phyloP scores from a whole-genome alignment of 2,113 vertebrate species.

The Ophiodon elongatus region DNA sequence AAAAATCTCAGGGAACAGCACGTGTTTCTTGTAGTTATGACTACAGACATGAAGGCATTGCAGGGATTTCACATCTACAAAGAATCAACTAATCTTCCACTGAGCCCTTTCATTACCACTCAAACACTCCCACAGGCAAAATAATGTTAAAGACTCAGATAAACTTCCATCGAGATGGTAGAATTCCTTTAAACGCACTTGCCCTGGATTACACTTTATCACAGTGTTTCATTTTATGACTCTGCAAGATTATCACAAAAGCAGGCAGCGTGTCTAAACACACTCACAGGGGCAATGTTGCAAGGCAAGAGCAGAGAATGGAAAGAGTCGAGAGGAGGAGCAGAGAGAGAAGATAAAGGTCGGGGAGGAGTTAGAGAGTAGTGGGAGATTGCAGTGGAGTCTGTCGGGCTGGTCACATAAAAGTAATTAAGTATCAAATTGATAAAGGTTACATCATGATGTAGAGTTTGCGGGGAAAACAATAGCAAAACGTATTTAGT shows the following conservation, averaged over 20 bases:
- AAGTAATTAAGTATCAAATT: background rate
- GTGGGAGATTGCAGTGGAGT: background rate
- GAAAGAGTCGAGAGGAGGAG: background rate
- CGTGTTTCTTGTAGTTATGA: background rate
- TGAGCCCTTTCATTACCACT: conserved; percentile 29
- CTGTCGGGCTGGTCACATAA: background rate
- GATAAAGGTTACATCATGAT: background rate
- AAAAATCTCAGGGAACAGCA: background rate
- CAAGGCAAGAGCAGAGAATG: background rate
- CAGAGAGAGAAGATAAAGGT: background rate
- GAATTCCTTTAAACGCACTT: background rate
- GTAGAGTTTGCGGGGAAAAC: background rate
- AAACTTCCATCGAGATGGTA: background rate
- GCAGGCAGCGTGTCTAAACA: conserved; percentile 5
- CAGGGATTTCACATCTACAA: conserved; percentile 17
- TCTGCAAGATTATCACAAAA: conserved; percentile 28
- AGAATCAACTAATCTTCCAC: conserved; percentile 38
- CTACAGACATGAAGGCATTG: background rate
- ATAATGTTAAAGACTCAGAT: conserved; percentile 7
- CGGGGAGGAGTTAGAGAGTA: background rate
- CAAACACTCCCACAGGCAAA: conserved; percentile 31
- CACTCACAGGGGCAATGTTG: background rate
- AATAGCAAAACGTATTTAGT: background rate
- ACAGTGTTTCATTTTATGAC: conserved; percentile 22
- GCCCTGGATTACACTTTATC: conserved; percentile 24